A percentile compares a stretch with the other conserved stretches of the same genome.
Conservation (phyloP, 2,113 vertebrate species). For the Xiphorhynchus elegans region DNA sequence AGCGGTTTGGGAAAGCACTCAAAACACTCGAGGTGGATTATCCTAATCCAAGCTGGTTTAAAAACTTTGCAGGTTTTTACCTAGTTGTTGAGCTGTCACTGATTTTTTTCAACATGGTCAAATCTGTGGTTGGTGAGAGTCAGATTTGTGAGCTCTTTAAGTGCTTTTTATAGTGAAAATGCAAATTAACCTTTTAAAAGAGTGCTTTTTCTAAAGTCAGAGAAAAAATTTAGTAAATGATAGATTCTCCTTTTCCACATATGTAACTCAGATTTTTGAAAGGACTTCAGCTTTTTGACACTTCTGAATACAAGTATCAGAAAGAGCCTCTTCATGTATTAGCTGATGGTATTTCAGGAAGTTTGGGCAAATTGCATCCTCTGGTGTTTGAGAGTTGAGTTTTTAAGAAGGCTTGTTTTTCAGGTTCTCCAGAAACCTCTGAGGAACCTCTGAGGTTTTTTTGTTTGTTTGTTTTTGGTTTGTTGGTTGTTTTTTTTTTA, state of each 20-base stretch:
- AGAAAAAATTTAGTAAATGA: not conserved
- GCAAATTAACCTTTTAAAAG: not conserved
- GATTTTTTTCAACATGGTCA: not conserved
- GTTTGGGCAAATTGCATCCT: not conserved
- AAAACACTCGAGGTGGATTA: not conserved
- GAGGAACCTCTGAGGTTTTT: not conserved
- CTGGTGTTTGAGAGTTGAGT: not conserved
- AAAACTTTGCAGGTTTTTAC: not conserved
- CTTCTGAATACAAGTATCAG: not conserved
- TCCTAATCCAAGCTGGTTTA: not conserved
- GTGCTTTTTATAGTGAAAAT: not conserved
- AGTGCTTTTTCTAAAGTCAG: not conserved
- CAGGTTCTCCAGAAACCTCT: not conserved
- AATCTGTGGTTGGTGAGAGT: accelerated
- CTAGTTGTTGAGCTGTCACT: not conserved
- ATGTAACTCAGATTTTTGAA: not conserved
- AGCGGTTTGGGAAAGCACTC: not conserved
- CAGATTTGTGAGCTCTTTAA: not conserved
- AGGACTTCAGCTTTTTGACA: not conserved
- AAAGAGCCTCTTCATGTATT: not conserved
- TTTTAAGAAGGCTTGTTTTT: not conserved
- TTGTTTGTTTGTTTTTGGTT: not conserved
- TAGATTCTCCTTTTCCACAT: not conserved
- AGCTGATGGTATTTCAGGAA: not conserved
- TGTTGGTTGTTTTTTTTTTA: too few species aligned